Conservation (phyloP, 2,888 invertebrate genomes). For the Cetonia aurata region DNA sequence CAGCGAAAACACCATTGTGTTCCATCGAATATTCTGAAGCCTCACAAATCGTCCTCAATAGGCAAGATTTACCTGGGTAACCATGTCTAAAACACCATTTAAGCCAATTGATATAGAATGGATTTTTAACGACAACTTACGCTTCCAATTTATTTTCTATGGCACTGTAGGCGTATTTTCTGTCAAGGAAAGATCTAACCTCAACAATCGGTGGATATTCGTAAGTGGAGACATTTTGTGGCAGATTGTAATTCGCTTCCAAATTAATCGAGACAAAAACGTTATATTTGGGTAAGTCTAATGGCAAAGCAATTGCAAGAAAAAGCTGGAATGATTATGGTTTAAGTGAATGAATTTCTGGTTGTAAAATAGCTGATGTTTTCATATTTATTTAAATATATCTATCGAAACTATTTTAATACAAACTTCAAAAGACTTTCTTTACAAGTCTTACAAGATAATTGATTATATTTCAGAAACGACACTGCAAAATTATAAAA, state of each 20-base stretch:
- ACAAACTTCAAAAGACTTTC: no score
- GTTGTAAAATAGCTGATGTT: no score
- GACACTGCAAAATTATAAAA: no score
- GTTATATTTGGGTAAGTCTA: constrained; percentile 75
- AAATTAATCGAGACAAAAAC: constrained; percentile 81
- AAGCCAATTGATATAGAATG: no score
- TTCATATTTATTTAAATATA: no score
- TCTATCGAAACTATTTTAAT: no score
- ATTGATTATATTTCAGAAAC: no score
- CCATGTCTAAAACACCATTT: constrained; percentile 68
- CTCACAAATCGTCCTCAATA: constrained; percentile 78
- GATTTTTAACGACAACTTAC: constrained; percentile 14
- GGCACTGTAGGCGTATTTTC: constrained; percentile 48
- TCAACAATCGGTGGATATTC: constrained; percentile 51
- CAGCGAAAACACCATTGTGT: constrained; percentile 75
- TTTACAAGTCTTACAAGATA: no score
- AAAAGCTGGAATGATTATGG: constrained; percentile 69
- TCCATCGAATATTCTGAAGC: constrained; percentile 69
- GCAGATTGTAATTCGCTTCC: constrained; percentile 75
- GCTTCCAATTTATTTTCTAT: constrained; percentile 47
- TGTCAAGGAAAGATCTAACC: constrained; percentile 44
- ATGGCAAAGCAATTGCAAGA: constrained; percentile 76
- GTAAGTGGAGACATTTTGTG: constrained; percentile 67
- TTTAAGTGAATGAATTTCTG: no score
- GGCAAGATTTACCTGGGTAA: constrained; percentile 72